Evolutionary conservation across 2,888 invertebrate species (phyloP).

Genomic region (Drosophila pseudotakahashii): DNA sequence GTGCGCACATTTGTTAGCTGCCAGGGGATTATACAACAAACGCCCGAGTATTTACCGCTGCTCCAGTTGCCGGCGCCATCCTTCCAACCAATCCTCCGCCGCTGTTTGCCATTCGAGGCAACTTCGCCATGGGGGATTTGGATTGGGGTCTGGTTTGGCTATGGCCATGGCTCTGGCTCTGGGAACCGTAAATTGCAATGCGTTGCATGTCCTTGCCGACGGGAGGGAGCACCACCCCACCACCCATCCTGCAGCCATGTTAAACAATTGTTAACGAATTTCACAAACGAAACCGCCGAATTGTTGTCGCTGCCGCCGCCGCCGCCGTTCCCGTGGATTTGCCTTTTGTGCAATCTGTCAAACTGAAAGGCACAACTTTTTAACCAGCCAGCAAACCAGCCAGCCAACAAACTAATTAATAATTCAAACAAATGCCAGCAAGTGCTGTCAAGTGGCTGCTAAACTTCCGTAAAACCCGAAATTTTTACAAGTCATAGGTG

Average conservation of each 20-base stretch:
- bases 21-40: slow-evolving; percentile 70
- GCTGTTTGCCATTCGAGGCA: slow-evolving; percentile 50
- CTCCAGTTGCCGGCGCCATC: slow-evolving; percentile 19
- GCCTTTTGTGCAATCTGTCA: slow-evolving; percentile 52
- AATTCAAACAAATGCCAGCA: slow-evolving; percentile 42
- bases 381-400: slow-evolving; percentile 15
- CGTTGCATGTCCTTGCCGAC: slow-evolving; percentile 53
- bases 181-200: slow-evolving; percentile 61
- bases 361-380: slow-evolving; percentile 50
- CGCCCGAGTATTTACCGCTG: slow-evolving; percentile 64
- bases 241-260: slow-evolving; percentile 40
- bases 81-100: not conserved
- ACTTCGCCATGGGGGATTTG: slow-evolving; percentile 41
- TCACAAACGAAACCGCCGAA: slow-evolving; percentile 48
- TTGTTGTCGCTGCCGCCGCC: slow-evolving; percentile 25
- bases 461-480: slow-evolving; percentile 16
- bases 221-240: not conserved
- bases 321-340: slow-evolving; percentile 9
- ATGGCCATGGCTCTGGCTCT: slow-evolving; percentile 11
- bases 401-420: slow-evolving; percentile 58
- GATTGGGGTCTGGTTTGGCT: slow-evolving; percentile 39
- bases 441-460: slow-evolving; percentile 30
- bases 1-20: slow-evolving; percentile 74
- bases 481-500: slow-evolving; percentile 34
- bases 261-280: slow-evolving; percentile 63